These are phyloP conservation scores for Drosophila yooni DNA, from an alignment of 2,888 invertebrate species.

Conservation along the genomic window DNA sequence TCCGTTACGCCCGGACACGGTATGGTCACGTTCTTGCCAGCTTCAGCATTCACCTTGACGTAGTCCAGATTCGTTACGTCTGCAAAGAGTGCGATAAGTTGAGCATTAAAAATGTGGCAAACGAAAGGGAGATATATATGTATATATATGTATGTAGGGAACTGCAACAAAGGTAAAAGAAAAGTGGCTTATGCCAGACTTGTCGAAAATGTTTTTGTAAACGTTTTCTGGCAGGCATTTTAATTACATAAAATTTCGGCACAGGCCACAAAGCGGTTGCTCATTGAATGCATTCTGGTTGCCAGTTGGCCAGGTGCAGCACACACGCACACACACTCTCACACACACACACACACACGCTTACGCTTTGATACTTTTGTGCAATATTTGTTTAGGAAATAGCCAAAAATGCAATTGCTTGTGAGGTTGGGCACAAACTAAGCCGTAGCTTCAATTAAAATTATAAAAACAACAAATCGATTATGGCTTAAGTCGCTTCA, in stretches of 20 bases:
- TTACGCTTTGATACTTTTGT: slow-evolving; percentile 61
- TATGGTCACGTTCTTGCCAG: slow-evolving; percentile 88
- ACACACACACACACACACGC: slow-evolving; percentile 4
- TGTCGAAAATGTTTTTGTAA: slow-evolving; percentile 56
- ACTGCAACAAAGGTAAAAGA: not conserved
- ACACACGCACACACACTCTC: not conserved
- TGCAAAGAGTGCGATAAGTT: slow-evolving; percentile 78
- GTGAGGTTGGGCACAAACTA: not conserved
- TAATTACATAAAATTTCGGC: slow-evolving; percentile 72
- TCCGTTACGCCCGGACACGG: slow-evolving; percentile 89
- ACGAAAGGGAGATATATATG: not conserved
- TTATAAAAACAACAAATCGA: slow-evolving; percentile 74
- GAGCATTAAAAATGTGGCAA: not conserved
- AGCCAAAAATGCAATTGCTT: slow-evolving; percentile 62
- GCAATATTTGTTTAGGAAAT: slow-evolving; percentile 76
- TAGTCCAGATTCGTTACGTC: slow-evolving; percentile 87
- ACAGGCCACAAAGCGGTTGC: slow-evolving; percentile 40
- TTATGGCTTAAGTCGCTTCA: slow-evolving; percentile 18
- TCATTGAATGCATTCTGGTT: slow-evolving; percentile 37
- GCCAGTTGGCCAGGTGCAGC: slow-evolving; percentile 14
- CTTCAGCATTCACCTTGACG: slow-evolving; percentile 87
- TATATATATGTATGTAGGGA: not conserved
- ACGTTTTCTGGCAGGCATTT: slow-evolving; percentile 65
- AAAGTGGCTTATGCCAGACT: slow-evolving; percentile 51
- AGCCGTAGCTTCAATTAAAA: slow-evolving; percentile 71